A percentile compares a stretch with the other conserved stretches of the same genome.
phyloP scores from a whole-genome alignment of 2,888 invertebrate genomes.

The Drosophila multiciliata region DNA sequence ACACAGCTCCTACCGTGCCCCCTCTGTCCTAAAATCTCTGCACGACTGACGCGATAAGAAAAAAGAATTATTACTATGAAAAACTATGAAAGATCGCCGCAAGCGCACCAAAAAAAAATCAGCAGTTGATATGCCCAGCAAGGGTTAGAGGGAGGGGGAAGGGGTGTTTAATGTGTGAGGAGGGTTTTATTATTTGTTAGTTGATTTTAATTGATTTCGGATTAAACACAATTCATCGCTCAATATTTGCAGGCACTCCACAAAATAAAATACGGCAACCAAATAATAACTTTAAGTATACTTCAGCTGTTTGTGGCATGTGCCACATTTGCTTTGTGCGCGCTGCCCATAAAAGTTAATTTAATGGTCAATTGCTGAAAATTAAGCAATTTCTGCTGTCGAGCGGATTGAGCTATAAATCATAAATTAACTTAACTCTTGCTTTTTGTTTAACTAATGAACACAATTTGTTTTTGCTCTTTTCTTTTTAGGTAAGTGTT shows the following conservation, averaged over 20 bases:
- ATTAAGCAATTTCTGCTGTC: slow-evolving; percentile 8
- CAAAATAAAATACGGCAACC: slow-evolving; percentile 9
- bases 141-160: too few relatives aligned
- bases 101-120: slow-evolving; percentile 40
- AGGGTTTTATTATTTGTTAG: slow-evolving; percentile 1
- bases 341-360: slow-evolving; percentile 8
- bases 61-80: slow-evolving; percentile 44
- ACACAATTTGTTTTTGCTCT: slow-evolving; percentile 17
- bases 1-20: slow-evolving; percentile 6
- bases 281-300: slow-evolving; percentile 5
- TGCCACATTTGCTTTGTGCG: slow-evolving; percentile 6
- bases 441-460: slow-evolving; percentile 37
- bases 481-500: slow-evolving; percentile 65
- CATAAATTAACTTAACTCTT: slow-evolving; percentile 35
- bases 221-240: slow-evolving; percentile 41
- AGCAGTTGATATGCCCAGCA: slow-evolving; percentile 47
- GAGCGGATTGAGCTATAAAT: slow-evolving; percentile 8
- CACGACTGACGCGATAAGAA: slow-evolving; percentile 50
- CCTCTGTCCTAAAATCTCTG: not conserved
- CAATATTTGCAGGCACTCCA: slow-evolving; percentile 60
- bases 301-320: slow-evolving; percentile 7
- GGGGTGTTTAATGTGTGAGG: not conserved
- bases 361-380: slow-evolving; percentile 41
- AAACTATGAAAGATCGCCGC: slow-evolving; percentile 33
- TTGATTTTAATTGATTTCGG: slow-evolving; percentile 53